Conservation (phyloP, 1,140 invertebrate genomes). For the Phenacoccus solenopsis region DNA sequence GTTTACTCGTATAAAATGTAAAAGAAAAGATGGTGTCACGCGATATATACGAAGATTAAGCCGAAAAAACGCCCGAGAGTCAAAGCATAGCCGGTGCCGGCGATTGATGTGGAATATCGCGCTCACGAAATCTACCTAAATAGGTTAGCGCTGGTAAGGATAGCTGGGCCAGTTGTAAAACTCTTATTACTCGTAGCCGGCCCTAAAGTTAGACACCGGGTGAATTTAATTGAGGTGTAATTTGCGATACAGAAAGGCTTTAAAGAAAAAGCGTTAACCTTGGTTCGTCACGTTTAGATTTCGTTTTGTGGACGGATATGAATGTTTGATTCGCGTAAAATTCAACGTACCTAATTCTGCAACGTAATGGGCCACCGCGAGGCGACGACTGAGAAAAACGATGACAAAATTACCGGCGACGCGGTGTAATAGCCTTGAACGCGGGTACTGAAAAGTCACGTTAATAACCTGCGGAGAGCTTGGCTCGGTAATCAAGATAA, state of each 20-base stretch:
- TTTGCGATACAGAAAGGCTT: not conserved
- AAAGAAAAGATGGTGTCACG: too few species aligned
- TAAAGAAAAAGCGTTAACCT: not conserved
- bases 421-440: not conserved
- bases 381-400: too few species aligned
- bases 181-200: not conserved
- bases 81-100: too few species aligned
- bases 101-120: too few species aligned
- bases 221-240: not conserved
- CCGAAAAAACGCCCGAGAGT: too few species aligned
- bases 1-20: too few species aligned
- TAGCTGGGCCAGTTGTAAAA: not conserved
- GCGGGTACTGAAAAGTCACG: not conserved
- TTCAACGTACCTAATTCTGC: too few species aligned
- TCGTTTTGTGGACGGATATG: too few species aligned
- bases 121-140: not conserved
- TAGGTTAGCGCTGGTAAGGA: not conserved
- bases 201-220: not conserved
- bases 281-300: not conserved
- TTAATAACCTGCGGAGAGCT: not conserved
- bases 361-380: too few species aligned
- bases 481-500: not conserved
- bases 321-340: too few species aligned
- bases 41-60: too few species aligned
- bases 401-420: not conserved